phyloP scores from a whole-genome alignment of 2,113 vertebrate genomes.

The Platichthys flesus region DNA sequence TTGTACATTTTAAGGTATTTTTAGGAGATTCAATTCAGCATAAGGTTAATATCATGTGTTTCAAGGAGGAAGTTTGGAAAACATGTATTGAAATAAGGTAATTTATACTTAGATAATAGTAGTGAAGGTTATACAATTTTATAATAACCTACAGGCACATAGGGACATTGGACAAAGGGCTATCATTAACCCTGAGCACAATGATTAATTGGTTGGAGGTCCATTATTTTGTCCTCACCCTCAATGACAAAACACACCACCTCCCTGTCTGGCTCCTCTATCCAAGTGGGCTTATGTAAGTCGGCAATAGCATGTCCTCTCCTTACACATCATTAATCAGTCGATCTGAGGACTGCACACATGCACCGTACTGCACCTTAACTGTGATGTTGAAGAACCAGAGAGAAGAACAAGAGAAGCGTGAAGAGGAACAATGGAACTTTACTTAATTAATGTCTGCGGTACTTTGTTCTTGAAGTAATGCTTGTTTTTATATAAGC shows the following conservation, averaged over 20 bases:
- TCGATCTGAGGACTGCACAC: not conserved
- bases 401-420: too few species aligned
- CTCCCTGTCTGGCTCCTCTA: not conserved
- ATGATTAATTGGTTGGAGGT: slow-evolving; percentile 43
- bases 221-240: slow-evolving; percentile 24
- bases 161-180: slow-evolving; percentile 10
- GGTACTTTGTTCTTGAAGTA: too few species aligned
- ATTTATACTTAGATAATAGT: not conserved
- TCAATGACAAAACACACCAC: slow-evolving; percentile 20
- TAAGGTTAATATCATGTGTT: not conserved
- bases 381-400: not conserved
- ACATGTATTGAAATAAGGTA: not conserved
- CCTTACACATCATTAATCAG: slow-evolving; percentile 18
- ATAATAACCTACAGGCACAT: slow-evolving; percentile 2
- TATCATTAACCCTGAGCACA: not conserved
- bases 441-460: too few species aligned
- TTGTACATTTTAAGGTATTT: slow-evolving; percentile 7
- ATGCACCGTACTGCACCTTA: not conserved
- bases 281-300: slow-evolving; percentile 3
- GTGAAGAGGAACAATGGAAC: too few species aligned
- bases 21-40: slow-evolving; percentile 14
- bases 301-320: not conserved
- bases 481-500: not conserved
- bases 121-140: slow-evolving; percentile 29
- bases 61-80: not conserved